Percentiles rank a stretch among this genome's conserved stretches.
These are phyloP conservation scores for Parauchenoglanis punctatus DNA, from an alignment of 2,797 vertebrate genomes.

Conservation along the genomic window DNA sequence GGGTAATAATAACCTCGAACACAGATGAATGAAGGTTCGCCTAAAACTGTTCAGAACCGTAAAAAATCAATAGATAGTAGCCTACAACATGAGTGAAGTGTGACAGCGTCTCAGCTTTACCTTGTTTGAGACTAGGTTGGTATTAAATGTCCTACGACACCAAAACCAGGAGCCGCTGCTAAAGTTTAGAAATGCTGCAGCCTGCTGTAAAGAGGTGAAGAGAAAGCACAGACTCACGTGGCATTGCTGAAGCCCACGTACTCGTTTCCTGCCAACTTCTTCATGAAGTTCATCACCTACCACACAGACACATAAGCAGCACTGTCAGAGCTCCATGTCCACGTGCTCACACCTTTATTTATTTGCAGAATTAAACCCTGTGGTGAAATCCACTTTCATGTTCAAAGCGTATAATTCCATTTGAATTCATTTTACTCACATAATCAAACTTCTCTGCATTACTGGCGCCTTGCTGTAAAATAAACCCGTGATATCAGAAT, in stretches of 20 bases:
- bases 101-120: background rate
- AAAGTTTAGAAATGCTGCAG: background rate
- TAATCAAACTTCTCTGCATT: slow-evolving; percentile 99
- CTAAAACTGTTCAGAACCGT: background rate
- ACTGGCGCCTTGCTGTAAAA: slow-evolving; percentile 91
- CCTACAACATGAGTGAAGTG: background rate
- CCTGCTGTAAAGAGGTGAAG: background rate
- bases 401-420: background rate
- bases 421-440: slow-evolving; percentile 78
- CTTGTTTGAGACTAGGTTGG: too few species aligned
- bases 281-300: slow-evolving; percentile 97
- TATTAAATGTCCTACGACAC: background rate
- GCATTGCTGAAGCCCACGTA: slow-evolving; percentile 98
- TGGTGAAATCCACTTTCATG: background rate
- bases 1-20: background rate
- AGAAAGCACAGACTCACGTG: slow-evolving; percentile 83
- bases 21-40: background rate
- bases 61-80: too few species aligned
- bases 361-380: background rate
- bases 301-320: background rate
- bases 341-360: background rate
- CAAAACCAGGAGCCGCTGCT: background rate
- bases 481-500: slow-evolving; percentile 52
- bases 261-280: slow-evolving; percentile 97
- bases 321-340: background rate